Percentiles rank a stretch among this genome's conserved stretches.
Evolutionary conservation across 1,140 invertebrate species (phyloP).

Genomic region (Trichonephila inaurata): DNA sequence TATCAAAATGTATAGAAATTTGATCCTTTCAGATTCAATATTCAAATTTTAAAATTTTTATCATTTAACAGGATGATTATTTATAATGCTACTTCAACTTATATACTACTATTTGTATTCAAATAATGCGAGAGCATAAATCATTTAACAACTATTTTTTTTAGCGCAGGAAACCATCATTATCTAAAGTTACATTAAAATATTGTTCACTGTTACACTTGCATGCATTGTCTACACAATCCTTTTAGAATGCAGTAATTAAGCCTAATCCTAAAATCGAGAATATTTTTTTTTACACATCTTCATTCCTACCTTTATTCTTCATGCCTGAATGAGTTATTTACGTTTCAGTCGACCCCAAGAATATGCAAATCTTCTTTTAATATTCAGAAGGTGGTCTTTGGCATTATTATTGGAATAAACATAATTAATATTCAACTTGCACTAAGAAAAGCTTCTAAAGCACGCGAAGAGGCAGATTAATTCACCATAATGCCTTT

Average conservation of each 20-base stretch:
- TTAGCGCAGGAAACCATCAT: no score
- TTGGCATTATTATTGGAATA: slow-evolving; percentile 34
- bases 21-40: no score
- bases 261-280: neutral
- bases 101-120: no score
- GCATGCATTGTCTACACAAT: neutral
- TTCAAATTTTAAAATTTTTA: no score
- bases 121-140: no score
- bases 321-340: neutral
- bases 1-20: no score
- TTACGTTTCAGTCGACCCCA: neutral
- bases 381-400: slow-evolving; percentile 4
- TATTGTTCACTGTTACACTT: neutral
- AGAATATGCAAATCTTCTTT: slow-evolving; percentile 24
- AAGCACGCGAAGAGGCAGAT: neutral
- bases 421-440: slow-evolving; percentile 52
- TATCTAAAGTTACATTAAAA: neutral
- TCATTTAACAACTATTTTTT: no score
- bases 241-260: neutral
- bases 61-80: no score
- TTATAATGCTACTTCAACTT: no score
- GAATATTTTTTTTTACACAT: neutral
- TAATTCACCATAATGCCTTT: slow-evolving; percentile 33
- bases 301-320: neutral
- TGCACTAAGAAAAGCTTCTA: neutral